A percentile compares a stretch with the other conserved stretches of the same genome.
phyloP scores from a whole-genome alignment of 2,888 invertebrate species.

The Punctoribates punctum region DNA sequence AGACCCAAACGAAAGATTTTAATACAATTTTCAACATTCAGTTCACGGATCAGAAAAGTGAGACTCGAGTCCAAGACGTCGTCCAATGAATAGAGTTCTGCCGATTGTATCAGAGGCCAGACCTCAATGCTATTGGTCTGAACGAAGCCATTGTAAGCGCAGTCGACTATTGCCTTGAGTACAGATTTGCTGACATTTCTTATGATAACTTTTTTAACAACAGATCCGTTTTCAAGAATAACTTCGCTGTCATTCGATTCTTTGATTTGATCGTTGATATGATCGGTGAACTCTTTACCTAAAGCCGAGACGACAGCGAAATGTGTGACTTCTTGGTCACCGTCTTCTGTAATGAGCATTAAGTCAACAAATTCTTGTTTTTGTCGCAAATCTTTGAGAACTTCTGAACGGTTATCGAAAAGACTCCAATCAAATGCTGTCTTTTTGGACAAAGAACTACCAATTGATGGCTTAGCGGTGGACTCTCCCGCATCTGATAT shows the following conservation, averaged over 20 bases:
- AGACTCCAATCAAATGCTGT: constrained; percentile 42
- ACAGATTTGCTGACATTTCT: constrained; percentile 7
- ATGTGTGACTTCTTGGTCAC: constrained; percentile 30
- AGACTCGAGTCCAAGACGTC: constrained; percentile 38
- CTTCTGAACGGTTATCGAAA: constrained; percentile 21
- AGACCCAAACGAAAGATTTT: constrained; percentile 36
- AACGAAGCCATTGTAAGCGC: constrained; percentile 39
- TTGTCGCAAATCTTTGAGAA: constrained; percentile 26
- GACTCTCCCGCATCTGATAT: no score
- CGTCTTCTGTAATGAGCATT: constrained; percentile 33
- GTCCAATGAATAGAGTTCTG: constrained; percentile 38
- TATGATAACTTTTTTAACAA: not conserved
- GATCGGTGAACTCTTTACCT: constrained; percentile 23
- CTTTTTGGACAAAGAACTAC: not conserved
- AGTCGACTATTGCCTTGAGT: constrained; percentile 39
- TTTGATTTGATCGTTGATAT: not conserved
- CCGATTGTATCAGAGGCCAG: constrained; percentile 34
- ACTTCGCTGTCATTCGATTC: not conserved
- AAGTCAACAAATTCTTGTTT: constrained; percentile 37
- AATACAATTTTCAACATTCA: constrained; percentile 41
- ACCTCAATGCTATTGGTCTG: not conserved
- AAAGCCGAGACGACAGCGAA: constrained; percentile 38
- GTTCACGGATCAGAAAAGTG: constrained; percentile 37
- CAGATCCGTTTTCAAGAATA: not conserved
- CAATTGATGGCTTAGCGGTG: no score